A percentile compares a stretch with the other conserved stretches of the same genome.
These are phyloP conservation scores for Tyrannus savana DNA, from an alignment of 2,113 vertebrate species.

Conservation along the genomic window DNA sequence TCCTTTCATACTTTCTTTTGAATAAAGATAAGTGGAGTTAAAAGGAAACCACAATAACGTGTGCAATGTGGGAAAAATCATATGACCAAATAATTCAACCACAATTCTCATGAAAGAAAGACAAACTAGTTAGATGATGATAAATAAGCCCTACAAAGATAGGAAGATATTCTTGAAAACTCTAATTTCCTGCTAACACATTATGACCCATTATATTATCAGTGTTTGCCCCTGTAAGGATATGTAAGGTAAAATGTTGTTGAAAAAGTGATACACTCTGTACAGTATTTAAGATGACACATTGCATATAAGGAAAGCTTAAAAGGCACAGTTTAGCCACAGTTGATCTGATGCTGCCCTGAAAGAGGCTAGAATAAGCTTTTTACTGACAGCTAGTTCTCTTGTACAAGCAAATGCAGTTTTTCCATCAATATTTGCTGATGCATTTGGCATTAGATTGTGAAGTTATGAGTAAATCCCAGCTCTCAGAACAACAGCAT, in stretches of 20 bases:
- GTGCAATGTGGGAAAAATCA: neutral
- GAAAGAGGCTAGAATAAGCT: neutral
- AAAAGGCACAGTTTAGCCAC: neutral
- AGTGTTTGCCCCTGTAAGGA: neutral
- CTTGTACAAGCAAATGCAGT: neutral
- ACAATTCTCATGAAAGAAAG: neutral
- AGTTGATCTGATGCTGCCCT: neutral
- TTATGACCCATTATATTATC: neutral
- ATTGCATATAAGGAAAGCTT: neutral
- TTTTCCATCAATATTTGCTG: neutral
- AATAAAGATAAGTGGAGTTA: neutral
- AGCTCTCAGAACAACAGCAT: neutral
- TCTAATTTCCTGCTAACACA: neutral
- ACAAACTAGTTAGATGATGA: neutral
- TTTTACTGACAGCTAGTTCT: neutral
- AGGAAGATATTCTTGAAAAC: neutral
- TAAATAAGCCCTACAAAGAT: neutral
- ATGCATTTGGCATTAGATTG: neutral
- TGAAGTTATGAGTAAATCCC: neutral
- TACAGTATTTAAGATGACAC: neutral
- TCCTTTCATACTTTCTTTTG: neutral
- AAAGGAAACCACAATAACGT: neutral
- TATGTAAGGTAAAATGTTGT: neutral
- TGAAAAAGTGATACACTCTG: neutral
- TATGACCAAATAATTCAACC: neutral